Evolutionary conservation across 2,797 vertebrate species (phyloP).

Genomic region (Buceros bicornis): DNA sequence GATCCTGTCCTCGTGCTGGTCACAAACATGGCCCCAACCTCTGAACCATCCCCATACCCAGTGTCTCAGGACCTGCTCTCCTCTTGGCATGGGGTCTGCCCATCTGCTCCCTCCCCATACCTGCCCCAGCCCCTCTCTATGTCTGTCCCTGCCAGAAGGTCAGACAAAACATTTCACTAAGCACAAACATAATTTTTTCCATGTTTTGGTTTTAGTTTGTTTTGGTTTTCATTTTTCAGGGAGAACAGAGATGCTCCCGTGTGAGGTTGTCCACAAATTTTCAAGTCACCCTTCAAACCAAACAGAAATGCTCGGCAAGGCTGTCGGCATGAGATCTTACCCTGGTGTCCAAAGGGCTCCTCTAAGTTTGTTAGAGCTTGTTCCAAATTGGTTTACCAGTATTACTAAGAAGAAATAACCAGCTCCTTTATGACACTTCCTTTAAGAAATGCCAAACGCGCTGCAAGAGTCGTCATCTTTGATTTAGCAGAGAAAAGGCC

Average conservation of each 20-base stretch:
- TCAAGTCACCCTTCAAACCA: background rate
- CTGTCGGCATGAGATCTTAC: background rate
- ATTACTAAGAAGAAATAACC: background rate
- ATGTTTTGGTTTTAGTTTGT: no score
- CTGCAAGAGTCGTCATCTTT: background rate
- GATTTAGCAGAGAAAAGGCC: background rate
- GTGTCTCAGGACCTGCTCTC: accelerated
- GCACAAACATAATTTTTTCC: background rate
- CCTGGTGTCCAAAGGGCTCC: background rate
- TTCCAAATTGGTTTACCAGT: background rate
- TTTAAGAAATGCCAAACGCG: background rate
- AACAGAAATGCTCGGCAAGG: background rate
- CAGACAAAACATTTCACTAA: background rate
- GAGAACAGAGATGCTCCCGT: background rate
- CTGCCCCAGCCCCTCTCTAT: no score
- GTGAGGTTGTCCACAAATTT: background rate
- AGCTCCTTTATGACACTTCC: background rate
- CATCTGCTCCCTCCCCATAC: background rate
- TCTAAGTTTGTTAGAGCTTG: background rate
- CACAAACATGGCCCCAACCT: background rate
- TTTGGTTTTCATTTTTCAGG: background rate
- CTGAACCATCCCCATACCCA: background rate
- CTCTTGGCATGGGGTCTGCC: background rate
- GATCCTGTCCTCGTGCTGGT: background rate
- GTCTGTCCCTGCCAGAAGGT: background rate